Base-by-base conservation (phyloP, 1,140 invertebrate genomes). In the Bombus affinis region DNA sequence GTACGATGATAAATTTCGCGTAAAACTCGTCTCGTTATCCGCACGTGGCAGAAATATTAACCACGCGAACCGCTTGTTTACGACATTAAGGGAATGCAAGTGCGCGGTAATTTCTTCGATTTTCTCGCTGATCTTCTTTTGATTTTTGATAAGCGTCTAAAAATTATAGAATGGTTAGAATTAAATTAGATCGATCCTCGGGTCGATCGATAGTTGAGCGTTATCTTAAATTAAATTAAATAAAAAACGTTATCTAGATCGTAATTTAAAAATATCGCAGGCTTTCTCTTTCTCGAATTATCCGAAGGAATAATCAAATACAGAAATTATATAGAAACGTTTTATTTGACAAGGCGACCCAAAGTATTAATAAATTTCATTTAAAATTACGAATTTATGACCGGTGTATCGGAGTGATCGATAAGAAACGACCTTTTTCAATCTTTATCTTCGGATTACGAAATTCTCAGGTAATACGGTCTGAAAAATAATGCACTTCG, bases 11-110 rank as follows among this genome's bases (percentile, higher is more conserved):
- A 84, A 84, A 84, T 84, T 84, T 62, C 83, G 32, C 75, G 76
- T 39, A 71, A 72, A 72, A 18, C 83, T 79, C 83, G 37, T 84
- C 83, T 84, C 83, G 83, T 84, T 84, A 84, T 79, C 83, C 42
- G 53, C 81, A 1, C 44, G 42, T 42, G 42, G 65, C 62, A 62
- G 83, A 84, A 84, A 79, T 84, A 84, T 78, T 84, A 79, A 80
- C 53, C 42, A 72, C 28, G 83, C 53, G 83, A 80, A 28, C 32
- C 42, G 47, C 76, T 79, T 80, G 66, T 84, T 84, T 80, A 84
- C 83, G 76, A 79, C 53, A 78, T 53, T 32, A 28, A n/a, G 25
- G 53, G 47, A 72, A 71, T 62, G 32, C 65, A 25, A 32, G 3
- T n/a, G 32, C 18, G 47, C n/a, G 47, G 37, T 74, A 77, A 83